Evolutionary conservation across 2,888 invertebrate species (phyloP).

Genomic region (Xanthorhoe designata): DNA sequence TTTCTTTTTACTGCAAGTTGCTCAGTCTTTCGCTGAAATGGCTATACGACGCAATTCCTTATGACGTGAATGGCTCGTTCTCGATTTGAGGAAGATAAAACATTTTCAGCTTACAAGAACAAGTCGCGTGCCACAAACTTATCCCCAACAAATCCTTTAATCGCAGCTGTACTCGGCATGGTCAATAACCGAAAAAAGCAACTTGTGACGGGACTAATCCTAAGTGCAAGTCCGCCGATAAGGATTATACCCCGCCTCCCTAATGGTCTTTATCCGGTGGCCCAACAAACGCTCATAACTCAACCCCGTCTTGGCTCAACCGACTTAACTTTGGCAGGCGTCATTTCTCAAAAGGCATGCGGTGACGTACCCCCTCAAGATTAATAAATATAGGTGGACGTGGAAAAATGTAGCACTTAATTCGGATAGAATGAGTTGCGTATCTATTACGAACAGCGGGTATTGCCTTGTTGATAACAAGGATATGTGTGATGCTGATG

Average conservation of each 20-base stretch:
- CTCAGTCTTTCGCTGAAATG: background rate
- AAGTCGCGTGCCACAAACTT: slow-evolving; percentile 39
- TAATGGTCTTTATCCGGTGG: slow-evolving; percentile 83
- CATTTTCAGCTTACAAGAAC: slow-evolving; percentile 5
- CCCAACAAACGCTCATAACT: slow-evolving; percentile 84
- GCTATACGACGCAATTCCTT: background rate
- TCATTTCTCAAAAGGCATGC: slow-evolving; percentile 85
- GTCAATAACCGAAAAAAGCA: slow-evolving; percentile 80
- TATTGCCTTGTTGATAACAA: slow-evolving; percentile 53
- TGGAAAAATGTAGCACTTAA: slow-evolving; percentile 83
- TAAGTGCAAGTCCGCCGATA: slow-evolving; percentile 85
- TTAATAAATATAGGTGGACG: slow-evolving; percentile 84
- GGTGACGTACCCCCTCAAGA: slow-evolving; percentile 72
- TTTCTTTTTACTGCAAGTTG: background rate
- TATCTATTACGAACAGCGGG: slow-evolving; percentile 62
- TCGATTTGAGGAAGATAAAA: slow-evolving; percentile 2
- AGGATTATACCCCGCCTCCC: slow-evolving; percentile 79
- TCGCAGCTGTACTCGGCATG: slow-evolving; percentile 76
- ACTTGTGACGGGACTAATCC: slow-evolving; percentile 84
- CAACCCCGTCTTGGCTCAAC: slow-evolving; percentile 82
- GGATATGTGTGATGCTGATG: slow-evolving; percentile 48
- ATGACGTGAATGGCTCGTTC: background rate
- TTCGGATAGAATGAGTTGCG: slow-evolving; percentile 77
- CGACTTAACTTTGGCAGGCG: slow-evolving; percentile 85
- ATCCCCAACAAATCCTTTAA: slow-evolving; percentile 71